phyloP scores from a whole-genome alignment of 2,888 invertebrate species.

The Petrophora chlorosata region DNA sequence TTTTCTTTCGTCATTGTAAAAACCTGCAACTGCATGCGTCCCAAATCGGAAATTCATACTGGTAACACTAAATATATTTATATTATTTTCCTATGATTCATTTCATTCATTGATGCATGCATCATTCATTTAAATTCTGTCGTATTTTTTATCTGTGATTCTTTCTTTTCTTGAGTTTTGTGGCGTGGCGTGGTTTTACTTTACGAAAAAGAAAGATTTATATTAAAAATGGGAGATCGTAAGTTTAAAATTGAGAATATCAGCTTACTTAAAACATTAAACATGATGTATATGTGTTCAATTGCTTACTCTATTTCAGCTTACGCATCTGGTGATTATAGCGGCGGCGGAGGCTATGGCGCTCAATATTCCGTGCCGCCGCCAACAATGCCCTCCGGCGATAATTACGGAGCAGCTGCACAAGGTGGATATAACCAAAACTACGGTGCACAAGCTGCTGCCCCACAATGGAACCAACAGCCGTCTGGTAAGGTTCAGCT shows the following conservation, averaged over 20 bases:
- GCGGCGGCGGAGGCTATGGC: conserved; percentile 65
- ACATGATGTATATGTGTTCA: too few species aligned
- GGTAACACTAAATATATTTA: too few species aligned
- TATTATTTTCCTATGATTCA: too few species aligned
- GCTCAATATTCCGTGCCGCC: conserved; percentile 78
- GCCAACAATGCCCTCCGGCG: conserved; percentile 67
- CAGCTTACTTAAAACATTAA: neutral
- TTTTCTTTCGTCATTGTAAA: too few species aligned
- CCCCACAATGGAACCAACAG: conserved; percentile 68
- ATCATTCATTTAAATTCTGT: too few species aligned
- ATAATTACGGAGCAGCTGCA: conserved; percentile 62
- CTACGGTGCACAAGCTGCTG: conserved; percentile 56
- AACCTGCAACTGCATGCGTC: too few species aligned
- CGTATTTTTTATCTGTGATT: too few species aligned
- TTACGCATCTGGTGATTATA: conserved; percentile 70
- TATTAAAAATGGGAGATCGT: conserved; percentile 52
- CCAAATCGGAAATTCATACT: too few species aligned
- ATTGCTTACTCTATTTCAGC: too few species aligned
- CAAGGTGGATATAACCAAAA: conserved; percentile 66
- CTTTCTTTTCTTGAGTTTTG: neutral
- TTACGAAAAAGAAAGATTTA: neutral
- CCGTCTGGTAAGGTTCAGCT: conserved; percentile 51
- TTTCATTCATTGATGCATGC: too few species aligned
- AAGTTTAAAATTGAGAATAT: conserved; percentile 35
- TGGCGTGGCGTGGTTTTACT: conserved; percentile 41